Evolutionary conservation across 2,888 invertebrate genomes (phyloP), one percentile per base, ranked within the genome.

Genomic region (Sycophila texana): DNA sequence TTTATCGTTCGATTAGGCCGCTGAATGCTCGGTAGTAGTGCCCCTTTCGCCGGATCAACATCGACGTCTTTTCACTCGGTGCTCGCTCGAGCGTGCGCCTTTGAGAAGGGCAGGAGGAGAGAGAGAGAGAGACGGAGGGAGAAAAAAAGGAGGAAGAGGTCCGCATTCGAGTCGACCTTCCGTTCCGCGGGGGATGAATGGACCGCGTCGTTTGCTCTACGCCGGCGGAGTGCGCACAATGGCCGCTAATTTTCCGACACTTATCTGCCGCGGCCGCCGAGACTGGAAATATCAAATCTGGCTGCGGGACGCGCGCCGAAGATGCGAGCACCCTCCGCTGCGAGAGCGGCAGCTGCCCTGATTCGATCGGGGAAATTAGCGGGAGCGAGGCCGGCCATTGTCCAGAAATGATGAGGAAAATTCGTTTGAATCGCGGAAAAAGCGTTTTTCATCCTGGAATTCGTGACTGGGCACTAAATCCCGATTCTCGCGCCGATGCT

Each of bases 1-100:
- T 88, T 87, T 83, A 88, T 84, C 83, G 73, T 68, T 68, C 57
- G 66, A 80, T 80, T 77, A 77, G 61, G 55, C 67, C 22, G 58
- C 74, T 65, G 63, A 79, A 79, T 74, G 61, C 53, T 22, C 22
- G 39, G 18, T 7, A 18, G n/a, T 0, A 12, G 2, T 13, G 47
- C 63, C 39, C 39, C 14, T 61, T 61, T 61, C 63, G 30, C 63
- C 18, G 30, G 39, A 63, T 39, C 20, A 22, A 22, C 63, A 39
- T 61, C 61, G 22, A n/a, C 10, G n/a, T 61, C 10, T 30, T 10
- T 61, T 16, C n/a, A 13, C 10, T 63, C 16, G 39, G 39, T 39
- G 39, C 39, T 39, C 39, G 39, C 10, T 39, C 39, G 39, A 39
- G 39, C 39, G 39, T 39, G 10, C 39, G 39, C 39, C 39, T 39